These are phyloP conservation scores for Luidia sarsii DNA, from an alignment of 53 echinoderm and acorn worm genomes.

Conservation along the genomic window DNA sequence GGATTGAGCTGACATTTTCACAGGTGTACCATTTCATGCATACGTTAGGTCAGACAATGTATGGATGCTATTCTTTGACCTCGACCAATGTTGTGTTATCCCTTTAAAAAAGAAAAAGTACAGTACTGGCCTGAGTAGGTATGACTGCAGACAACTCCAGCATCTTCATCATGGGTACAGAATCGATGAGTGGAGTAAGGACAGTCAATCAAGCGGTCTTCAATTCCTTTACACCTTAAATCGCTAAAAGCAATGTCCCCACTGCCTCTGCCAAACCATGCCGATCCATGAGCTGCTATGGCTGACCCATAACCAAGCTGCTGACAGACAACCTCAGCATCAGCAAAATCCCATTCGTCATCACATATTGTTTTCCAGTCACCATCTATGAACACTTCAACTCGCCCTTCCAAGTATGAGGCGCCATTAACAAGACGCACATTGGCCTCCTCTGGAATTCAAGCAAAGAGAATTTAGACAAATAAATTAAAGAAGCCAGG, in stretches of 20 bases:
- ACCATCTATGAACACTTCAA: conserved; percentile 41
- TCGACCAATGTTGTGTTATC: too few relatives aligned
- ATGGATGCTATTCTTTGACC: too few relatives aligned
- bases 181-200: neutral
- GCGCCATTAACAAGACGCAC: neutral
- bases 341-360: conserved; percentile 39
- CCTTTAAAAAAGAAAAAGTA: too few relatives aligned
- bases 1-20: too few relatives aligned
- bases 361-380: conserved; percentile 62
- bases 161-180: conserved; percentile 4
- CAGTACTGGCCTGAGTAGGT: too few relatives aligned
- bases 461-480: too few relatives aligned
- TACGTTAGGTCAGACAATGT: too few relatives aligned
- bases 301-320: conserved; percentile 53
- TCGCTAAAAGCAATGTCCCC: conserved; percentile 35
- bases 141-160: too few relatives aligned
- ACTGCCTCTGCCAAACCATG: conserved; percentile 30
- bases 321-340: conserved; percentile 53
- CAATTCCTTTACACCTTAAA: conserved; percentile 38
- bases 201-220: conserved; percentile 31
- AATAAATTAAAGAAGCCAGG: too few relatives aligned
- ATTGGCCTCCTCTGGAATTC: neutral
- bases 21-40: too few relatives aligned
- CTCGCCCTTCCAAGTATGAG: conserved; percentile 12
- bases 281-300: neutral